Conservation (phyloP, 2,797 vertebrate species). For the Girardinus metallicus region DNA sequence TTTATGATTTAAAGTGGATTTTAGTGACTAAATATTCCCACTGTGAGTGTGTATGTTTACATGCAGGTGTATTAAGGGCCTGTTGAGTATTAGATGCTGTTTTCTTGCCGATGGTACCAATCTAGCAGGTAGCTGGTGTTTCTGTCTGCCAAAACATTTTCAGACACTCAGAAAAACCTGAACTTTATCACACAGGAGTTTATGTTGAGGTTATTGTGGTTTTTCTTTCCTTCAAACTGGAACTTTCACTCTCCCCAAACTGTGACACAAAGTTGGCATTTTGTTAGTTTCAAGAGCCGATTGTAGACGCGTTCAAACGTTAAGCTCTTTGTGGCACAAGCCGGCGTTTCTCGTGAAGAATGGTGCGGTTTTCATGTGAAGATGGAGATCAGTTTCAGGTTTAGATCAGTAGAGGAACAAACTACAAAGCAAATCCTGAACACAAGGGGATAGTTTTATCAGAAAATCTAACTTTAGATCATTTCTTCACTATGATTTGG, state of each 20-base stretch:
- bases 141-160: slow-evolving; percentile 3
- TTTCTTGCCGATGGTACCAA: not conserved
- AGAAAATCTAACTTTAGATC: not conserved
- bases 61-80: not conserved
- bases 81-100: not conserved
- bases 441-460: not conserved
- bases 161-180: not conserved
- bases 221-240: slow-evolving; percentile 3
- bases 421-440: not conserved
- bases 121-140: slow-evolving; percentile 17
- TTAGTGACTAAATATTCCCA: not conserved
- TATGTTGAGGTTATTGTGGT: slow-evolving; percentile 35
- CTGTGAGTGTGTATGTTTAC: not conserved
- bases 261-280: not conserved
- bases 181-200: not conserved
- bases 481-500: not conserved
- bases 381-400: slow-evolving; percentile 12
- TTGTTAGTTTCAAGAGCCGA: slow-evolving; percentile 2
- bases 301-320: not conserved
- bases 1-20: not conserved
- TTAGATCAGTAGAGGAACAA: not conserved
- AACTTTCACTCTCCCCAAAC: slow-evolving; percentile 44
- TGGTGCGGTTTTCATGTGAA: slow-evolving; percentile 18
- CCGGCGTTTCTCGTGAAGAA: not conserved
- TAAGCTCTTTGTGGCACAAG: not conserved